Evolutionary conservation across 1,140 invertebrate genomes (phyloP), one percentile per base, ranked within the genome.

Genomic region (Glossosoma conforme): DNA sequence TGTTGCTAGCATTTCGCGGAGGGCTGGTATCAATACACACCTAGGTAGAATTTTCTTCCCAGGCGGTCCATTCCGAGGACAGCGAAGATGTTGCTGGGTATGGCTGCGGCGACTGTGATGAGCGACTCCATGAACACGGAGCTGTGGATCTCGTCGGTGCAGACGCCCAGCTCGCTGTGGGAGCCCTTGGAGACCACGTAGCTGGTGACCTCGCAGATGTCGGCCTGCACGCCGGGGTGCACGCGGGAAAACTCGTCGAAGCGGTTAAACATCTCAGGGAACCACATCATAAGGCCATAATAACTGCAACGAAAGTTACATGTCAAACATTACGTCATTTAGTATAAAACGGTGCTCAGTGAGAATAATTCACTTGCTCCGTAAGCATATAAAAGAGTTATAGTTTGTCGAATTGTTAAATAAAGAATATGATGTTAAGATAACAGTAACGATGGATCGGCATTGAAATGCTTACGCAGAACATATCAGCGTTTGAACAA

Each of bases 241-340:
- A 65, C 75, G 22, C 77, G 75, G 44, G 81, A 77, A 66, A 78
- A 92, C 63, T 86, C 84, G 64, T 91, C 86, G 62, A 90, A 90
- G 33, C 89, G 84, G 65, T 89, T 88, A 70, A 90, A 91, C 54
- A 92, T 77, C 69, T 91, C 89, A 0, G 89, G 89, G 70, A 92
- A 92, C 89, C 89, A 92, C 85, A 92, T 89, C 87, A 91, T 89
- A 15, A 91, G 71, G 37, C 88, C 88, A 61, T 92, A 92, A 64
- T 92, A 92, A 50, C 85, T 84, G 62, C 6, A 38, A 44, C 33
- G 6, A 44, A 25, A n/a, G n/a, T n/a, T n/a, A n/a, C n/a, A n/a
- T n/a, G n/a, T n/a, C n/a, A n/a, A n/a, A n/a, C n/a, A n/a, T n/a
- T n/a, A n/a, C n/a, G n/a, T n/a, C n/a, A n/a, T n/a, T n/a, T n/a